A percentile compares a stretch with the other conserved stretches of the same genome.
Evolutionary conservation across 2,113 vertebrate species (phyloP).

Genomic region (Galbula dea): DNA sequence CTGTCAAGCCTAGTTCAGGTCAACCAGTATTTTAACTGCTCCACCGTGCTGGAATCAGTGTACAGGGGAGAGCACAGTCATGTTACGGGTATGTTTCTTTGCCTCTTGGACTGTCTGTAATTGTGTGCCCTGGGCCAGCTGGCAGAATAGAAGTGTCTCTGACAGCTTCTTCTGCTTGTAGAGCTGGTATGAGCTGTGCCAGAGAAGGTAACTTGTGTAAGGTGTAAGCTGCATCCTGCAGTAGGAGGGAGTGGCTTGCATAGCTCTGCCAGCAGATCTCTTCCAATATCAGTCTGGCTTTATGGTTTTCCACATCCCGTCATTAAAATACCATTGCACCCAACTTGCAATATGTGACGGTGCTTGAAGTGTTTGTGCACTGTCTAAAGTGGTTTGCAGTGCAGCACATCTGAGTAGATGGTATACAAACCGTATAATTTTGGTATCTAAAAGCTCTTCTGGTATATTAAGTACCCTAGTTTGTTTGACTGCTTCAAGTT

Average conservation of each 20-base stretch:
- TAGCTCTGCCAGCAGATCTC: background rate
- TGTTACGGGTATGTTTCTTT: background rate
- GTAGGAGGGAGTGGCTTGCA: background rate
- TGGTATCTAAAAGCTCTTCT: background rate
- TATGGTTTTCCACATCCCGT: background rate
- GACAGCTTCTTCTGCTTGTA: background rate
- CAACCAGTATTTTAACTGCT: background rate
- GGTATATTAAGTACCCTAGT: background rate
- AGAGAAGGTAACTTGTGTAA: background rate
- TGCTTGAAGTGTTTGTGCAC: background rate
- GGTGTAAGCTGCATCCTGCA: background rate
- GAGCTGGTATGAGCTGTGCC: rapidly evolving
- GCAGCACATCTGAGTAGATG: background rate
- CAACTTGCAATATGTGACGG: background rate
- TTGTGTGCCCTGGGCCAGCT: background rate
- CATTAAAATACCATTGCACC: background rate
- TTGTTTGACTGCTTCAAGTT: background rate
- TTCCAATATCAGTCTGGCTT: background rate
- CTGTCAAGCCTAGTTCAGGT: background rate
- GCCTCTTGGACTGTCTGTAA: background rate
- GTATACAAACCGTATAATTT: background rate
- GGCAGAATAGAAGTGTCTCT: background rate
- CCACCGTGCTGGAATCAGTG: background rate
- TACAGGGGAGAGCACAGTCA: background rate
- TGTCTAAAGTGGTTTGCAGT: background rate